Evolutionary conservation across 1,140 invertebrate species (phyloP), one percentile per base, ranked within the genome.

Genomic region (Drosophila eugracilis): DNA sequence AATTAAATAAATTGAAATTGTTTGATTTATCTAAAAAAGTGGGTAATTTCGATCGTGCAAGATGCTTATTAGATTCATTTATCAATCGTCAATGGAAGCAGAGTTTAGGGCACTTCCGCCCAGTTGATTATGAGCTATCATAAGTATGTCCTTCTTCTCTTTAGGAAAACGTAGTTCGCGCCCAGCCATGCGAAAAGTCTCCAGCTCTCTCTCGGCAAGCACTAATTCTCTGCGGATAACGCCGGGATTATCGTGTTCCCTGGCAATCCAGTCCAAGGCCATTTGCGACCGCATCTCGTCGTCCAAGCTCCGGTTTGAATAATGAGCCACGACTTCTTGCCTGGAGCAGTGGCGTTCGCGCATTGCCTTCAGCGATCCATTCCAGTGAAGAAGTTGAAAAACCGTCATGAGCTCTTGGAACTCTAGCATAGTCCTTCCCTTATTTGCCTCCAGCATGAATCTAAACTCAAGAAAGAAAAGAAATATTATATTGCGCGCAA

Each of bases 381-480:
- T 98, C 98, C 98, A 99, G 92, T 98, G 97, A 1, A 99, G 93
- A 41, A 99, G 93, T 92, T 98, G 97, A 92, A 99, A 98, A 3
- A 98, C 97, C 1, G 97, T 99, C 97, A 98, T 98, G 70, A 99
- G 92, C 92, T 98, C 97, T 92, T 98, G 97, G 92, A 98, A 99
- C 91, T 99, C 97, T 36, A 99, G 93, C 97, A 98, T 98, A 14
- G 97, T 98, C 42, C 97, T 94, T 0, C 97, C 97, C 84, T 96
- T 96, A 92, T 98, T 98, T 44, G 97, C 95, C 92, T 98, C 97
- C 72, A 98, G 92, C 97, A 98, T 98, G 90, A 98, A 98, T 78
- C 93, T 94, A 77, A 12, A 5, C 26, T 0, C n/a, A 41, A 39
- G 5, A n/a, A n/a, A n/a, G n/a, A n/a, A n/a, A n/a, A n/a, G n/a